Base-by-base conservation (phyloP, 2,797 vertebrate species). In the Notolabrus celidotus region DNA sequence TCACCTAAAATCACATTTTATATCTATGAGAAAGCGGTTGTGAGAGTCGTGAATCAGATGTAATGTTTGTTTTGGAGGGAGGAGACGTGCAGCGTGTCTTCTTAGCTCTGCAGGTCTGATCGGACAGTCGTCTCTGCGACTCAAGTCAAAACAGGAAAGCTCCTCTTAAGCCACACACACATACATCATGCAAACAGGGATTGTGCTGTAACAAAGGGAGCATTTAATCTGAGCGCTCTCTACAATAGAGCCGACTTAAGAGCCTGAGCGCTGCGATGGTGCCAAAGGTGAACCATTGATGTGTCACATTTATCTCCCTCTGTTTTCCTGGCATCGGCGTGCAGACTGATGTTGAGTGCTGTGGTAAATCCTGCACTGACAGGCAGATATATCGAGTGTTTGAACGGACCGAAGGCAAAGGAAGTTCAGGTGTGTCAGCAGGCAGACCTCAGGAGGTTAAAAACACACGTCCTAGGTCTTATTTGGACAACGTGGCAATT, bases 61-160 rank as follows among this genome's bases (percentile, higher is more conserved):
- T 33, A 74, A 47, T 60, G 12, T 63, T 54, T 73, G 39, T 64
- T 76, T 77, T 42, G 71, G 69, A 34, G 31, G 67, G 63, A 80
- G 53, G 63, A 75, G 46, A 53, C 0, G 2, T 17, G 45, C 43
- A 75, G 31, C 34, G 51, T 62, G 52, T 84, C 42, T 58, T 58
- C 71, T 84, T 68, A 77, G 10, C 33, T 75, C 52, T 36, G 57
- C 65, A 61, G 68, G 80, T 80, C 68, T 55, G 65, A 73, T 77
- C 22, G 22, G 65, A 74, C 71, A 67, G 74, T 82, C 64, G 68
- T 74, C 64, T 71, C 72, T 12, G 38, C 45, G 41, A 57, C 79
- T 92, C 90, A 88, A 82, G 89, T 92, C 82, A 81, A 88, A 90
- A 89, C 93, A 89, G 12, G 89, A 88, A 76, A 54, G 60, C 53